Evolutionary conservation across 2,113 vertebrate genomes (phyloP), one percentile per base, ranked within the genome.

Genomic region (Puma concolor): DNA sequence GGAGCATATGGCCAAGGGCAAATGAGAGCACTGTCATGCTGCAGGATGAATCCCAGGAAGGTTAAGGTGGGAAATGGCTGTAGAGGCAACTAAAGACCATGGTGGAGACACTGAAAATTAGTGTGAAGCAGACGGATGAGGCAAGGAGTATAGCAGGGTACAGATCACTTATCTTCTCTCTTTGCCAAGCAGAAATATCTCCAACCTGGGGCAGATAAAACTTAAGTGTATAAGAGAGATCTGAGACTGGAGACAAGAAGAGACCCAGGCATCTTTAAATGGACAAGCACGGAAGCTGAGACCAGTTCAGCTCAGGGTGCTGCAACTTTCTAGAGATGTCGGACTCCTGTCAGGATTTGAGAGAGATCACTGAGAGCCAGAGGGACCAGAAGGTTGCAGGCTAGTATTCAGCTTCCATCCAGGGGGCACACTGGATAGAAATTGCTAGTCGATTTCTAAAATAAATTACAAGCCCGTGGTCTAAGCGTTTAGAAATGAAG

Each of bases 401-500:
- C 25, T 63, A 19, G 64, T 29, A 21, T 63, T 54, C 17, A 16
- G 57, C 44, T 95, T 71, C 57, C 50, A 41, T 15, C 63, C 27
- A 81, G 60, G 71, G 41, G 64, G 33, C 11, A 57, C 54, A 38
- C 7, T 44, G 33, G 41, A 5, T 85, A 15, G 13, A 88, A 23
- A 69, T 23, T 12, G 12, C 72, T 50, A 33, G 38, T 8, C 50
- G 50, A 10, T 41, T 67, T 92, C 54, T 89, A 87, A 77, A 83
- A 94, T n/a, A 66, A 80, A 76, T 91, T 60, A 66, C 21, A 74
- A 71, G 44, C 38, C 77, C 82, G 38, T n/a, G 36, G 86, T 72
- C 50, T 91, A 77, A 64, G 9, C 16, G 3, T 79, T 92, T 87
- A 63, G 85, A 67, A 74, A 48, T 66, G 31, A 67, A 94, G n/a